Evolutionary conservation across 2,113 vertebrate genomes (phyloP).

Genomic region (Mesembrinibis cayennensis): DNA sequence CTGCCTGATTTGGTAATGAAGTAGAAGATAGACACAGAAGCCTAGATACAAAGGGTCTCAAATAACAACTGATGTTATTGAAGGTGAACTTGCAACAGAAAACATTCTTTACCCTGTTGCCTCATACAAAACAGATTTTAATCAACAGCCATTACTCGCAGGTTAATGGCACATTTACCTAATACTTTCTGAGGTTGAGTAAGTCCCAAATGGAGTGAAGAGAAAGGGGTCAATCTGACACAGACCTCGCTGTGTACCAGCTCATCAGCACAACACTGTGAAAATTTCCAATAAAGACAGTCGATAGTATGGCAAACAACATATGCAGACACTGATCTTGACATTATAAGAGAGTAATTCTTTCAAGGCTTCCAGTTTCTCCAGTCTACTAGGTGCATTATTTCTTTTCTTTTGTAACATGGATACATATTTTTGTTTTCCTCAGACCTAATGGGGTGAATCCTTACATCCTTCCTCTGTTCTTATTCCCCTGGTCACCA

Average conservation of each 20-base stretch:
- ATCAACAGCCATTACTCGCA: background rate
- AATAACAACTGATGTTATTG: background rate
- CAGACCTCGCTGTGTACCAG: background rate
- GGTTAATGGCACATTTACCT: background rate
- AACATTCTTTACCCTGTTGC: background rate
- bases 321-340: background rate
- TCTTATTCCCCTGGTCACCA: background rate
- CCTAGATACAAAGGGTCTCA: background rate
- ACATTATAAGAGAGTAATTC: background rate
- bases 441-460: background rate
- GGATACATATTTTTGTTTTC: background rate
- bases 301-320: background rate
- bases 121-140: background rate
- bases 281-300: background rate
- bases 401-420: background rate
- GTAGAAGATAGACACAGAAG: background rate
- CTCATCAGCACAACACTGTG: background rate
- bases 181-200: background rate
- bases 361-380: background rate
- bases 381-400: background rate
- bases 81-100: background rate
- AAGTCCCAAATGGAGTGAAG: conserved; percentile 1
- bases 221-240: background rate
- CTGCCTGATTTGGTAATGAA: background rate
- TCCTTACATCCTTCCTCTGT: background rate